Evolutionary conservation across 2,113 vertebrate genomes (phyloP).

Genomic region (Orthochromis malagaraziensis): DNA sequence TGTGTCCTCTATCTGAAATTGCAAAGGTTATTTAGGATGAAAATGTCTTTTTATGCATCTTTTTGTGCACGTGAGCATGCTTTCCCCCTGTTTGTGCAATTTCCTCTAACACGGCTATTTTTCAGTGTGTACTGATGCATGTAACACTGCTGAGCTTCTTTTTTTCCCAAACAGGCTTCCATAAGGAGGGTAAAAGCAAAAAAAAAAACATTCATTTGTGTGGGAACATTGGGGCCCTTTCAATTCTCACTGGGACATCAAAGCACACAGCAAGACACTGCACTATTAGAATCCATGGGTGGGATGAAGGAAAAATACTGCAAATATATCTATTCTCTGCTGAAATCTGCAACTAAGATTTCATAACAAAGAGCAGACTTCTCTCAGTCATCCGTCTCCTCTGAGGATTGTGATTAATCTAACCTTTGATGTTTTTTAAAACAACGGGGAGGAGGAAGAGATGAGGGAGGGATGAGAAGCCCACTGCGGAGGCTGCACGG

Average conservation of each 20-base stretch:
- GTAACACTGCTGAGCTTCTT: neutral
- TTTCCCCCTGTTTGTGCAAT: neutral
- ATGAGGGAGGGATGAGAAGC: neutral
- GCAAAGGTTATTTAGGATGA: neutral
- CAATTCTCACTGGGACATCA: conserved; percentile 49
- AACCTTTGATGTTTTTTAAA: conserved; percentile 49
- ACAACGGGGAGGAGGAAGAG: conserved; percentile 29
- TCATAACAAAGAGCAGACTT: conserved; percentile 26
- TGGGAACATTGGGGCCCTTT: conserved; percentile 28
- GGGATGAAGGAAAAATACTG: conserved; percentile 39
- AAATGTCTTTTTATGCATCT: neutral
- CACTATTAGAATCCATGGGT: conserved; percentile 40
- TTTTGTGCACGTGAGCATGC: neutral
- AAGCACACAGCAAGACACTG: conserved; percentile 41
- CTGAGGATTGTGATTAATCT: conserved; percentile 44
- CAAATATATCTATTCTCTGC: conserved; percentile 12
- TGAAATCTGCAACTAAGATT: conserved; percentile 26
- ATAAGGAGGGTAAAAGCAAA: conserved; percentile 36
- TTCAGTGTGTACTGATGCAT: neutral
- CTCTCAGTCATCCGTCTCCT: conserved; percentile 28
- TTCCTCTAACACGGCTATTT: neutral
- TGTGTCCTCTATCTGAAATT: neutral
- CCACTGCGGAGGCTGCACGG: neutral
- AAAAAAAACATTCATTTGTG: conserved; percentile 39
- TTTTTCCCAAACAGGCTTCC: neutral